These are phyloP conservation scores for Merops nubicus DNA, from an alignment of 2,113 vertebrate species.

Conservation along the genomic window DNA sequence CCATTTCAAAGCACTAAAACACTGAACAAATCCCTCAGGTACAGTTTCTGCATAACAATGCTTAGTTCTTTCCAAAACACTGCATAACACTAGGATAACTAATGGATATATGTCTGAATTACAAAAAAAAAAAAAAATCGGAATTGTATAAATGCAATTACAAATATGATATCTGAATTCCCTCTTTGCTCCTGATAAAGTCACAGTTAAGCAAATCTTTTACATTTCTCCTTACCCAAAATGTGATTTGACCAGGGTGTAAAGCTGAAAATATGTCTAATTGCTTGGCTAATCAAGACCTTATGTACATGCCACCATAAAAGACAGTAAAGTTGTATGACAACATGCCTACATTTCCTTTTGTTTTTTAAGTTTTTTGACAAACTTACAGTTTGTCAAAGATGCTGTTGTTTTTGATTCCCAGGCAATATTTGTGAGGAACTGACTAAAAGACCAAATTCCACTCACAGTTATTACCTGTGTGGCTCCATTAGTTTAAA, in stretches of 20 bases:
- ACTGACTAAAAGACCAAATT: neutral
- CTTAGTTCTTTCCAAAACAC: too few species aligned
- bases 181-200: neutral
- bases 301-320: neutral
- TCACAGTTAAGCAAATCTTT: neutral
- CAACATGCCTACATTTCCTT: neutral
- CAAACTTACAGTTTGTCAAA: neutral
- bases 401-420: neutral
- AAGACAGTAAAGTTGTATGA: neutral
- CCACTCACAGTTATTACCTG: neutral
- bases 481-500: neutral
- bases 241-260: neutral
- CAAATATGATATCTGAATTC: neutral
- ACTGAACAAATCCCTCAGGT: slow-evolving; percentile 30
- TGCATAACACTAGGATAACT: neutral
- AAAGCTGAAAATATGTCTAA: neutral
- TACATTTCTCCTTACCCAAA: neutral
- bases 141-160: neutral
- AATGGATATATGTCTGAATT: neutral
- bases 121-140: neutral
- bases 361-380: neutral
- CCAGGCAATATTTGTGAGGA: neutral
- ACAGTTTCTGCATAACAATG: slow-evolving; percentile 8
- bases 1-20: slow-evolving; percentile 52
- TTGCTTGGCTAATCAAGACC: neutral